Conservation (phyloP, 1,140 invertebrate species). For the Pseudomyrmex flavicornis region DNA sequence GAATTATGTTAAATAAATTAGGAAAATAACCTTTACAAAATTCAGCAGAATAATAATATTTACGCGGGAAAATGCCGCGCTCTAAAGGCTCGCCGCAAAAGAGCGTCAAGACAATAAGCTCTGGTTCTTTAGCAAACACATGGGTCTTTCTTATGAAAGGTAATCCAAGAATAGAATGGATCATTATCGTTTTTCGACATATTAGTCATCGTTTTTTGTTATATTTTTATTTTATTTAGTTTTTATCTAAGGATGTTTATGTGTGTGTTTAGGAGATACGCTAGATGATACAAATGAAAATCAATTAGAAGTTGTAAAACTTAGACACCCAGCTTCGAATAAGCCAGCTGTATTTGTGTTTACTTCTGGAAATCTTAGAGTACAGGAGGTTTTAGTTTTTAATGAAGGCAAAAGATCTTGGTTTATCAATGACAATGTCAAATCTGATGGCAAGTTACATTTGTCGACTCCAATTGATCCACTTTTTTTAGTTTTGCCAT, state of each 20-base stretch:
- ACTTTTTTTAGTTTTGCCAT: conserved; percentile 88
- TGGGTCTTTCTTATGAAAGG: conserved; percentile 89
- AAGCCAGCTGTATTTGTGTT: conserved; percentile 88
- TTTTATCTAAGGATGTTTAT: neutral
- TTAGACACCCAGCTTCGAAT: conserved; percentile 88
- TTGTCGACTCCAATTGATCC: conserved; percentile 90
- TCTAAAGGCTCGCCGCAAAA: conserved; percentile 86
- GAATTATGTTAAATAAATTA: conserved; percentile 40
- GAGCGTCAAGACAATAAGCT: conserved; percentile 84
- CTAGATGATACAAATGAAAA: conserved; percentile 86
- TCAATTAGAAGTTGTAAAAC: conserved; percentile 90
- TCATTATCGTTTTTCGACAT: neutral
- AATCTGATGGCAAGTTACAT: conserved; percentile 90
- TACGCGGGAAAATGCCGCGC: conserved; percentile 83
- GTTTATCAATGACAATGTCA: conserved; percentile 90
- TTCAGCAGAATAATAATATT: conserved; percentile 14
- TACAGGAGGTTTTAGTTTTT: conserved; percentile 89
- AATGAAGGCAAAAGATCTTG: conserved; percentile 89
- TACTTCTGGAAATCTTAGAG: conserved; percentile 85
- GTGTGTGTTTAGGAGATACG: conserved; percentile 80
- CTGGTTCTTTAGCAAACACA: conserved; percentile 84
- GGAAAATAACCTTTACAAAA: conserved; percentile 60
- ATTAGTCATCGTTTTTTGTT: neutral
- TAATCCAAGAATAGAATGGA: conserved; percentile 65
- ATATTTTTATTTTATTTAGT: neutral